These are phyloP conservation scores for Phyto melanocephala DNA, from an alignment of 2,888 invertebrate species.

Conservation along the genomic window DNA sequence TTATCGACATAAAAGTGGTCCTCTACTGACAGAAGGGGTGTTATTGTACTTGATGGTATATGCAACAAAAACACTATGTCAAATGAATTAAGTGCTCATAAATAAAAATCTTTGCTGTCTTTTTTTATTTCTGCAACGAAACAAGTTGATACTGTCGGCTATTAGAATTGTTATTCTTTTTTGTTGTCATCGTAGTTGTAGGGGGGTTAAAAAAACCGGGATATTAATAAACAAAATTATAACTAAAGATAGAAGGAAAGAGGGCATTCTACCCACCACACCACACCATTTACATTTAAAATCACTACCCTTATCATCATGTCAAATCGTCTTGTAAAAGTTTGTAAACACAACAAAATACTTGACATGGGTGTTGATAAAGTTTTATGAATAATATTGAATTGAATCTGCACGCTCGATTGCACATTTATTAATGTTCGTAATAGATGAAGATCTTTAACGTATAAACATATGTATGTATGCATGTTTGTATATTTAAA, in stretches of 20 bases:
- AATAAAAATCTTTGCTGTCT: constrained; percentile 64
- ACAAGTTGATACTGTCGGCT: constrained; percentile 29
- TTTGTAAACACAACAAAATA: constrained; percentile 76
- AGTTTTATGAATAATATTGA: constrained; percentile 67
- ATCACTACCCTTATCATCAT: constrained; percentile 58
- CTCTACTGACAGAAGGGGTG: not conserved
- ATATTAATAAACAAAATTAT: constrained; percentile 21
- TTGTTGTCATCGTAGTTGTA: not conserved
- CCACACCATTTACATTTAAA: constrained; percentile 9
- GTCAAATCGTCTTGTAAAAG: constrained; percentile 70
- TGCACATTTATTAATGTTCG: constrained; percentile 62
- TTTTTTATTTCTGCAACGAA: constrained; percentile 12
- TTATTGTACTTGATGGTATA: not conserved
- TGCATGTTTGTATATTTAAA: not conserved
- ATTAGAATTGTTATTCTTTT: constrained; percentile 8
- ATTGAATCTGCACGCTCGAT: constrained; percentile 65
- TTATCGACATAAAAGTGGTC: not conserved
- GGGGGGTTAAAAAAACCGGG: constrained; percentile 18
- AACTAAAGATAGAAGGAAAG: not conserved
- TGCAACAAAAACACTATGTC: constrained; percentile 40
- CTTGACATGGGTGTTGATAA: constrained; percentile 73
- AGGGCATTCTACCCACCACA: constrained; percentile 22
- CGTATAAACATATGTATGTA: not conserved
- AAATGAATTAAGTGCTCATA: constrained; percentile 67
- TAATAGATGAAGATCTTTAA: not conserved